phyloP scores from a whole-genome alignment of 2,797 vertebrate species.

The Acanthiza pusilla region DNA sequence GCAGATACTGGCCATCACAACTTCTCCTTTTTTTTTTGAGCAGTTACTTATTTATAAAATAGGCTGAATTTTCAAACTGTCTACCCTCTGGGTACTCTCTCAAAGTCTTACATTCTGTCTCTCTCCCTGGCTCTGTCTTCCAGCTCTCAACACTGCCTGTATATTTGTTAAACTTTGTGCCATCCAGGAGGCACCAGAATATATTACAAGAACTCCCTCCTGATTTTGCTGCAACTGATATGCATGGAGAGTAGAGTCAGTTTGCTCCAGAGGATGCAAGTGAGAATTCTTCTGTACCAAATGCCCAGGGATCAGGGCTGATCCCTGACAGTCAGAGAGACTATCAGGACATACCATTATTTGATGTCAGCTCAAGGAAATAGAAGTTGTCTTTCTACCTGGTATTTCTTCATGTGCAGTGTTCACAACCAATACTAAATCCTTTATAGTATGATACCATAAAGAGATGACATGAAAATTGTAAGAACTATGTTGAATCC shows the following conservation, averaged over 20 bases:
- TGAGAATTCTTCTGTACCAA: background rate
- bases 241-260: background rate
- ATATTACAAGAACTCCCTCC: background rate
- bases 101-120: background rate
- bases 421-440: background rate
- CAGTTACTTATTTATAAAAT: background rate
- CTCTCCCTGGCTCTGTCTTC: background rate
- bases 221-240: background rate
- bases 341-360: background rate
- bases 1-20: background rate
- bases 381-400: background rate
- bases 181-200: background rate
- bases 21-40: background rate
- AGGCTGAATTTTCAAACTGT: background rate
- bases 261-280: background rate
- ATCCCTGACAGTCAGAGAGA: background rate
- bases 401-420: background rate
- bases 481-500: background rate
- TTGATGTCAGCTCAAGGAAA: background rate
- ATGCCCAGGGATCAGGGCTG: background rate
- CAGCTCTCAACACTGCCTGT: background rate
- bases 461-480: background rate
- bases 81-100: background rate
- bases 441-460: background rate
- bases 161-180: background rate